phyloP scores from a whole-genome alignment of 2,888 invertebrate species.

The Branchellion lobata region DNA sequence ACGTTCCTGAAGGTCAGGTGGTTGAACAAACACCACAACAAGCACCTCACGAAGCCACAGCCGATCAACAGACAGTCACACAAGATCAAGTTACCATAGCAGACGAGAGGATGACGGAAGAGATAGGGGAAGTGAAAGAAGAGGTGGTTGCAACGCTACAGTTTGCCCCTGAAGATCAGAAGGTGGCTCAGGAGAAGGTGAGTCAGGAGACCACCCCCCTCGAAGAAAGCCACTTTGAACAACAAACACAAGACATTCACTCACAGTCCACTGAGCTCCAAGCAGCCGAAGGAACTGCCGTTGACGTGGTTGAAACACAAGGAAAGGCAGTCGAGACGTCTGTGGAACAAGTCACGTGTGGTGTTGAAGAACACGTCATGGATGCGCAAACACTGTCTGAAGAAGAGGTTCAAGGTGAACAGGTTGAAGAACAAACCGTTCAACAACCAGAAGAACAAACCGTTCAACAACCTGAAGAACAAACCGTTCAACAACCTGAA shows the following conservation, averaged over 20 bases:
- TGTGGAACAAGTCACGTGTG: not conserved
- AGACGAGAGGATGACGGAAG: not conserved
- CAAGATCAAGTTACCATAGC: not conserved
- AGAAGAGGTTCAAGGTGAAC: too few relatives aligned
- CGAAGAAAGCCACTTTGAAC: not conserved
- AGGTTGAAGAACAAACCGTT: too few relatives aligned
- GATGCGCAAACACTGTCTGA: too few relatives aligned
- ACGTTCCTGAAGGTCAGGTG: not conserved
- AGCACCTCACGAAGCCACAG: not conserved
- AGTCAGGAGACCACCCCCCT: not conserved
- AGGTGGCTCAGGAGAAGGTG: not conserved
- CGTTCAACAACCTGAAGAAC: too few relatives aligned
- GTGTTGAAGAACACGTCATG: too few relatives aligned
- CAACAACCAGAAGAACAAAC: too few relatives aligned
- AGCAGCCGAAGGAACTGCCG: not conserved
- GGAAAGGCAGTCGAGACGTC: not conserved
- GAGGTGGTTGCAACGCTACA: slow-evolving; percentile 15
- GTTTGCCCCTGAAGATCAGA: not conserved
- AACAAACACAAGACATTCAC: not conserved
- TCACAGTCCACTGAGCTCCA: too few relatives aligned
- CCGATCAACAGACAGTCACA: slow-evolving; percentile 5
- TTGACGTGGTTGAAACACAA: not conserved
- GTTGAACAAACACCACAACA: slow-evolving; percentile 5
- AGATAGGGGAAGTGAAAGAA: not conserved
- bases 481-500: too few relatives aligned